These are phyloP conservation scores for Oryctes rhinoceros DNA, from an alignment of 1,140 invertebrate species.

Conservation along the genomic window DNA sequence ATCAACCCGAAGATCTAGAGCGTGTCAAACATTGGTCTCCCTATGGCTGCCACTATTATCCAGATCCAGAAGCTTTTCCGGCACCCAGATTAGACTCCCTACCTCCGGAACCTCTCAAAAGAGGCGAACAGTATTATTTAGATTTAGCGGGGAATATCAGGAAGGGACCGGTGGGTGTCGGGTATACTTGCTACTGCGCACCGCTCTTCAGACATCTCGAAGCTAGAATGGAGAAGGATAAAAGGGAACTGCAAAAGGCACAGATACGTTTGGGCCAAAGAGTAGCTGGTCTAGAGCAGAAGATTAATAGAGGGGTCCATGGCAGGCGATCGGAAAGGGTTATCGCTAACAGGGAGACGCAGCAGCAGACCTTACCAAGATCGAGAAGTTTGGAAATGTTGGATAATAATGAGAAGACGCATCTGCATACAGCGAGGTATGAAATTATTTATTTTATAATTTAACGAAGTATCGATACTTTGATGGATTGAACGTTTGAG, in stretches of 20 bases:
- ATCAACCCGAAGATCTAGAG: constrained; percentile 59
- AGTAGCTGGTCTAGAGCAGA: constrained; percentile 79
- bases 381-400: constrained; percentile 72
- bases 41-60: constrained; percentile 90
- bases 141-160: constrained; percentile 96
- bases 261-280: constrained; percentile 82
- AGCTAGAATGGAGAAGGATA: constrained; percentile 83
- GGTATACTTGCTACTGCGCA: constrained; percentile 78
- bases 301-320: constrained; percentile 68
- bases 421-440: constrained; percentile 55
- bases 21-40: constrained; percentile 77
- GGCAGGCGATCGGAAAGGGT: constrained; percentile 69
- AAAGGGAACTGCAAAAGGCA: constrained; percentile 83
- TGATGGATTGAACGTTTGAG: too few species aligned
- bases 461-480: constrained; percentile 42
- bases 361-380: constrained; percentile 67
- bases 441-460: neutral
- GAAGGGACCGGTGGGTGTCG: constrained; percentile 91
- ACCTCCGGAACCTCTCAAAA: constrained; percentile 83
- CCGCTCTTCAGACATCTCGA: constrained; percentile 89
- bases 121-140: constrained; percentile 93
- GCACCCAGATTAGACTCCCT: constrained; percentile 84
- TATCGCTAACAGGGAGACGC: constrained; percentile 65
- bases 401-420: constrained; percentile 59
- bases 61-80: constrained; percentile 82